Base-by-base conservation (phyloP, 2,888 invertebrate species). In the Orthosia gracilis region DNA sequence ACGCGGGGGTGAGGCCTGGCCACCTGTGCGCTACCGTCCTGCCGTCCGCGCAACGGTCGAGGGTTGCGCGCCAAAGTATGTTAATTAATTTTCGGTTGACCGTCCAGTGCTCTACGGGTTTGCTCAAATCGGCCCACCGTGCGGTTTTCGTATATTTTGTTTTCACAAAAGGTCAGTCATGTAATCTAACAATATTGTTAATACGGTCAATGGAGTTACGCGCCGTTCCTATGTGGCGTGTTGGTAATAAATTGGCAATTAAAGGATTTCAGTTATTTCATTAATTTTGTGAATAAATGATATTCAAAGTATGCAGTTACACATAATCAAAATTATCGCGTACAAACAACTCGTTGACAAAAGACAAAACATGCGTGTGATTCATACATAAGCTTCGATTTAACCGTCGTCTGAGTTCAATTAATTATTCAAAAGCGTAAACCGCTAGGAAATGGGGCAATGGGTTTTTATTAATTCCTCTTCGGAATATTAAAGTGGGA, bases 41-140 rank as follows among this genome's bases (percentile, higher is more conserved):
- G 9, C 40, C 87, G 89, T 86, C 85, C 87, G 86, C 86, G 88
- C 86, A 82, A 83, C 88, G 84, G 83, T 70, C 85, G 92, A 93
- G 95, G 95, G 95, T 94, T 93, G 93, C 90, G 91, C 93, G 90
- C 93, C 91, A 94, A 96, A 96, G 96, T 96, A 96, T 96, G 96
- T 96, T 96, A 96, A 96, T 96, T 96, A 96, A 96, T 96, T 96
- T 96, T 96, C 94, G 95, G 95, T 94, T 93, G 95, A 94, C 94
- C 95, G 94, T 95, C 91, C 94, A 91, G 91, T 90, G 92, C 92
- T 92, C 90, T 86, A 89, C 89, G 89, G 91, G 89, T 90, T 89
- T 89, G 93, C 93, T 94, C 92, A 93, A 95, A 95, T 95, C 95
- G 92, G 92, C 91, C 93, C 90, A 91, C 91, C 91, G 90, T 94